A percentile compares a stretch with the other conserved stretches of the same genome.
Conservation (phyloP, 2,888 invertebrate genomes). For the Drosophila suboccidentalis region DNA sequence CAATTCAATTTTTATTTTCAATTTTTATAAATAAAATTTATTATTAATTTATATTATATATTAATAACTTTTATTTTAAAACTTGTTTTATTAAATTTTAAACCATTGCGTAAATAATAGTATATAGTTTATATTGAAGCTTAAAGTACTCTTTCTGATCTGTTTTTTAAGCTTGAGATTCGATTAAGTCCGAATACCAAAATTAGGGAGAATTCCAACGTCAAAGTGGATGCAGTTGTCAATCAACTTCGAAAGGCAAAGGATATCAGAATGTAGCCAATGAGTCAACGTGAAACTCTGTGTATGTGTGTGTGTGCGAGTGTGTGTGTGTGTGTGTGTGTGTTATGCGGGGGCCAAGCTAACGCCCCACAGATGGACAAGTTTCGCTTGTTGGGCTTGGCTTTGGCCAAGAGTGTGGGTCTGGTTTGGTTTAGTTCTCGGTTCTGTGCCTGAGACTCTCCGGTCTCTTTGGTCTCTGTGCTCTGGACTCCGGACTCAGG, state of each 20-base stretch:
- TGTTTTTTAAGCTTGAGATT: too few relatives aligned
- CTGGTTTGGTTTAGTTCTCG: not conserved
- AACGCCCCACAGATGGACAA: slow-evolving; percentile 49
- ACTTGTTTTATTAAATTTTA: too few relatives aligned
- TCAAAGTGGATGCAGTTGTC: not conserved
- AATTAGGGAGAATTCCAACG: not conserved
- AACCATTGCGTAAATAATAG: too few relatives aligned
- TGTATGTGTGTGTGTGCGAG: slow-evolving; percentile 18
- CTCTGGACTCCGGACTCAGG: slow-evolving; percentile 2
- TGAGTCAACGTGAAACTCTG: slow-evolving; percentile 22
- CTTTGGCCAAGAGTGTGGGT: slow-evolving; percentile 15
- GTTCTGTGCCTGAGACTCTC: slow-evolving; percentile 5
- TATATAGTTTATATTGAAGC: too few relatives aligned
- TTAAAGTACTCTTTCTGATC: too few relatives aligned
- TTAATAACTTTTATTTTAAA: too few relatives aligned
- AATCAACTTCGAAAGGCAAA: not conserved
- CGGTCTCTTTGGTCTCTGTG: slow-evolving; percentile 2
- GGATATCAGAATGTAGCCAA: slow-evolving; percentile 46
- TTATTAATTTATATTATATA: too few relatives aligned
- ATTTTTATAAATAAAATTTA: too few relatives aligned
- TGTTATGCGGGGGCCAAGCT: slow-evolving; percentile 27
- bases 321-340: slow-evolving; percentile 17
- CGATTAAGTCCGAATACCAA: not conserved
- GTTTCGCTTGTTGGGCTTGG: slow-evolving; percentile 45
- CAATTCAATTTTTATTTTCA: too few relatives aligned